Evolutionary conservation across 2,797 vertebrate species (phyloP), one percentile per base, ranked within the genome.

Genomic region (Gymnoscopelus braueri): DNA sequence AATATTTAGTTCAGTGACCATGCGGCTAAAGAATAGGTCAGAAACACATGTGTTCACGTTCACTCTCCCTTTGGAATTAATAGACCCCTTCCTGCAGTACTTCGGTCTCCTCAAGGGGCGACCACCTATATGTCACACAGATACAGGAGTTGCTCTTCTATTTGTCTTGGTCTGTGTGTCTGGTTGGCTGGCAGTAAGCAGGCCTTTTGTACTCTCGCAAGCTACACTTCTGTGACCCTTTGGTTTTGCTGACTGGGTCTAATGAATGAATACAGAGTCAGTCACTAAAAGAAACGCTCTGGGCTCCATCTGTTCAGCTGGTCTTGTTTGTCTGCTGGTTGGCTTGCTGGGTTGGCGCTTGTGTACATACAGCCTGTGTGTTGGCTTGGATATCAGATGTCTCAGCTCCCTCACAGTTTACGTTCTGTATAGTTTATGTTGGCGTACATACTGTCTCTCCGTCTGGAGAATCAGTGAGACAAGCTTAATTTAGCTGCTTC

Each of bases 231-330:
- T 66, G 10, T 66, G 75, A 75, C 79, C 80, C 80, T 69, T 79
- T 75, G 68, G 53, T 86, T 87, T 55, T 78, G 71, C 84, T 85
- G 85, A 88, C 74, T 60, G 72, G 61, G 67, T 44, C 70, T 83
- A 82, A 88, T 87, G 82, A 85, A 85, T 86, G 79, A 83, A 81
- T 76, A 69, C 58, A 80, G 69, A 83, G 77, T 56, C 32, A 78
- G 81, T 67, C 77, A 83, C 84, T 72, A 77, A 84, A 75, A 74
- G 74, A 84, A 44, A 74, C 3, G 57, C 79, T 72, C 50, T 70
- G 75, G 82, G 72, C 76, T 79, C 80, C 78, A 80, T 87, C 81
- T 88, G 87, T 86, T 81, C 81, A 83, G 75, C 78, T 78, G 84
- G 78, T 80, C 74, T 62, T 78, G 76, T 84, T 82, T 84, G 85